Conservation (phyloP, 2,888 invertebrate species). For the Zygothrica quintamaculata region DNA sequence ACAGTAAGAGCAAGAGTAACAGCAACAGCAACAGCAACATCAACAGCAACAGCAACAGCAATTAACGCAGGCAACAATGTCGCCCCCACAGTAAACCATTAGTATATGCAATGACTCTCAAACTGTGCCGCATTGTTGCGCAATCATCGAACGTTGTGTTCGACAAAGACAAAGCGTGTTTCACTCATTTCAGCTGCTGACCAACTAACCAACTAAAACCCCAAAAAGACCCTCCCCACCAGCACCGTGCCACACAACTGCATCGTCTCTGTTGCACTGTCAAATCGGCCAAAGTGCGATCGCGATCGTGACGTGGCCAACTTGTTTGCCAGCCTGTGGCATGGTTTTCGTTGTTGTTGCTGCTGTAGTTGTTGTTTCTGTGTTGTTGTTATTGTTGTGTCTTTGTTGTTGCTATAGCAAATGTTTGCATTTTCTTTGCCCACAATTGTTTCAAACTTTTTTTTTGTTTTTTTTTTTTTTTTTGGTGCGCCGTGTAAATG, state of each 20-base stretch:
- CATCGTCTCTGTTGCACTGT: conserved; percentile 46
- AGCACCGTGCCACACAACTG: not conserved
- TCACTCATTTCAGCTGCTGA: conserved; percentile 56
- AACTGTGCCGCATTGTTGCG: conserved; percentile 54
- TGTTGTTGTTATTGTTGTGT: conserved; percentile 36
- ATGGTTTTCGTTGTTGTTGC: conserved; percentile 15
- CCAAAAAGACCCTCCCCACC: conserved; percentile 19
- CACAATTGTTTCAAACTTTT: conserved; percentile 66
- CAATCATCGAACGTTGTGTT: conserved; percentile 58
- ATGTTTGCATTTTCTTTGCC: conserved; percentile 63
- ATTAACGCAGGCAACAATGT: conserved; percentile 66
- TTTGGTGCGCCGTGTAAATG: conserved; percentile 68
- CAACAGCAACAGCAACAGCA: no score
- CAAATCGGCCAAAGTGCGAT: conserved; percentile 73
- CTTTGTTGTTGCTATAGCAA: conserved; percentile 36
- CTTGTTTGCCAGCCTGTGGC: conserved; percentile 62
- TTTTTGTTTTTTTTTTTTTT: no score
- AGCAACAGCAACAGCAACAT: no score
- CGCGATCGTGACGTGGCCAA: conserved; percentile 81
- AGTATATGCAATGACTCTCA: conserved; percentile 46
- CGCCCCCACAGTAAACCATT: conserved; percentile 44
- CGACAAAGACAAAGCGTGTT: conserved; percentile 58
- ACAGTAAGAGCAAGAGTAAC: conserved; percentile 35
- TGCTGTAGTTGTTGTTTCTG: no score
- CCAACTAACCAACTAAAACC: conserved; percentile 77